Evolutionary conservation across 2,888 invertebrate genomes (phyloP).

Genomic region (Trisateles emortualis): DNA sequence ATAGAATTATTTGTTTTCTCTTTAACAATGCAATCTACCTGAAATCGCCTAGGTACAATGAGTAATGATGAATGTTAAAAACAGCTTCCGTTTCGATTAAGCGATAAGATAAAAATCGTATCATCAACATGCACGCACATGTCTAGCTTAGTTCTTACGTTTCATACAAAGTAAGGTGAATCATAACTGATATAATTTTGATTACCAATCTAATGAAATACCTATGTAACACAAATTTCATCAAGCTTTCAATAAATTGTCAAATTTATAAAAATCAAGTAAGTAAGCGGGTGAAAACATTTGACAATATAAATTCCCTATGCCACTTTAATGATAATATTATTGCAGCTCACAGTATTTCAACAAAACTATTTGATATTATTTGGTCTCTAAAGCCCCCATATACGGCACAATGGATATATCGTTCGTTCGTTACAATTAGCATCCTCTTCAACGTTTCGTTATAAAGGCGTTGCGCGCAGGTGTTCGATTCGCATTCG

Average conservation of each 20-base stretch:
- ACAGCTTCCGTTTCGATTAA: conserved; percentile 35
- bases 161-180: conserved; percentile 30
- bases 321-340: too few species aligned
- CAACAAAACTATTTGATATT: neutral
- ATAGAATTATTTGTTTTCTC: neutral
- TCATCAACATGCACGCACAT: conserved; percentile 16
- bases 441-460: conserved; percentile 31
- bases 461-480: conserved; percentile 41
- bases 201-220: neutral
- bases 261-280: too few species aligned
- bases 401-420: conserved; percentile 15
- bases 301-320: too few species aligned
- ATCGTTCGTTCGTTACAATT: conserved; percentile 25
- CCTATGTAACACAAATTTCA: neutral
- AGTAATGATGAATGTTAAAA: conserved; percentile 23
- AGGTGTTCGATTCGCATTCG: conserved; percentile 75
- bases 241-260: neutral
- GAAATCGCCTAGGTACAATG: neutral
- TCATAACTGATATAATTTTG: conserved; percentile 15
- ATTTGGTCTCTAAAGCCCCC: neutral
- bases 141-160: conserved; percentile 6
- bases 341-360: too few species aligned
- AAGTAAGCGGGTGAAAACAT: too few species aligned
- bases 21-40: conserved; percentile 5
- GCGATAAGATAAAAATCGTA: conserved; percentile 34